Evolutionary conservation across 2,888 invertebrate species (phyloP).

Genomic region (Parascotia fuliginaria): DNA sequence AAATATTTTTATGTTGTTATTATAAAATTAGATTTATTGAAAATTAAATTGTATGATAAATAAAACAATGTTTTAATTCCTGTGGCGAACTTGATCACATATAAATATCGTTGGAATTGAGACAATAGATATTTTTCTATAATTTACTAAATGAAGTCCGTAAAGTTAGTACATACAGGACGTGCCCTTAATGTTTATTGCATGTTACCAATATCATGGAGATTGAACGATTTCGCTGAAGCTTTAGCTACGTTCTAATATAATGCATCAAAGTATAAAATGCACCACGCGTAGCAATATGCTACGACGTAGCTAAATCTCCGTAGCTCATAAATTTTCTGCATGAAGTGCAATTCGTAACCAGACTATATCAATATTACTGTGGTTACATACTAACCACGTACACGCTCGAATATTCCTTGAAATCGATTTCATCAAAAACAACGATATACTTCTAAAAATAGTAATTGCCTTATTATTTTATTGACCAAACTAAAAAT

Average conservation of each 20-base stretch:
- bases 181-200: slow-evolving; percentile 5
- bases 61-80: too few relatives aligned
- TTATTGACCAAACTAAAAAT: slow-evolving; percentile 21
- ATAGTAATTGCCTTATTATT: slow-evolving; percentile 34
- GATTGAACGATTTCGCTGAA: not conserved
- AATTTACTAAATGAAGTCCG: too few relatives aligned
- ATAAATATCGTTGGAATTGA: too few relatives aligned
- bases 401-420: slow-evolving; percentile 4
- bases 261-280: slow-evolving; percentile 18
- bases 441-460: slow-evolving; percentile 35
- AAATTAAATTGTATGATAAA: too few relatives aligned
- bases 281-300: slow-evolving; percentile 25
- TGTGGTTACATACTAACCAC: not conserved
- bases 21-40: too few relatives aligned
- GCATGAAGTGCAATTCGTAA: not conserved
- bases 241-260: not conserved
- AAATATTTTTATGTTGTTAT: too few relatives aligned
- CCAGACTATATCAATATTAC: slow-evolving; percentile 11
- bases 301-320: slow-evolving; percentile 31
- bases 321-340: slow-evolving; percentile 11
- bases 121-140: too few relatives aligned
- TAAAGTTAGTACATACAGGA: too few relatives aligned
- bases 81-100: too few relatives aligned
- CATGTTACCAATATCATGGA: not conserved
- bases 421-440: slow-evolving; percentile 31